Conservation (phyloP, 2,888 invertebrate species). For the Deilephila porcellus region DNA sequence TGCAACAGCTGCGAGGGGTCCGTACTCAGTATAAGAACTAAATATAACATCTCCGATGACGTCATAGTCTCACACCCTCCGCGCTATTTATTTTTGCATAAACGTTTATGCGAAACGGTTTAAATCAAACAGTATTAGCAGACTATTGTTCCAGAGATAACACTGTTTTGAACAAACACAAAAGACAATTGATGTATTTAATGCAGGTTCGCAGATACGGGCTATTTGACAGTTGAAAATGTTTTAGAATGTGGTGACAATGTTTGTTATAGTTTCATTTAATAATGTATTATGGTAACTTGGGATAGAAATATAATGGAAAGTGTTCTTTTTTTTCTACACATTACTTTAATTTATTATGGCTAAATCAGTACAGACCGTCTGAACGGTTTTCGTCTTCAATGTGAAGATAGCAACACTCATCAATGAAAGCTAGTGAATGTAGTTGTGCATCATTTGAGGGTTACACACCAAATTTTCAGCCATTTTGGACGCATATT, state of each 20-base stretch:
- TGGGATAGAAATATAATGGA: too few species aligned
- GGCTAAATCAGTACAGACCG: too few species aligned
- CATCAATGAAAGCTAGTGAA: too few species aligned
- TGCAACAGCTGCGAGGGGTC: constrained; percentile 38
- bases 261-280: not conserved
- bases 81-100: constrained; percentile 27
- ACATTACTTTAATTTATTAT: too few species aligned
- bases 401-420: too few species aligned
- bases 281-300: too few species aligned
- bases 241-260: not conserved
- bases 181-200: constrained; percentile 15
- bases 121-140: constrained; percentile 13
- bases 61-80: constrained; percentile 37
- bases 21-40: constrained; percentile 39
- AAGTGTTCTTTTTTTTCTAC: too few species aligned
- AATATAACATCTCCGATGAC: constrained; percentile 47
- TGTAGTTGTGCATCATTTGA: too few species aligned
- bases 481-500: too few species aligned
- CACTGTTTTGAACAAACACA: constrained; percentile 36
- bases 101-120: constrained; percentile 1
- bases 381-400: too few species aligned
- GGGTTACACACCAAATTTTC: too few species aligned
- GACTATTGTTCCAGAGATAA: constrained; percentile 15
- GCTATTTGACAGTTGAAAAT: not conserved
- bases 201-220: not conserved